Conservation (phyloP, 2,797 vertebrate species). For the Semotilus atromaculatus region DNA sequence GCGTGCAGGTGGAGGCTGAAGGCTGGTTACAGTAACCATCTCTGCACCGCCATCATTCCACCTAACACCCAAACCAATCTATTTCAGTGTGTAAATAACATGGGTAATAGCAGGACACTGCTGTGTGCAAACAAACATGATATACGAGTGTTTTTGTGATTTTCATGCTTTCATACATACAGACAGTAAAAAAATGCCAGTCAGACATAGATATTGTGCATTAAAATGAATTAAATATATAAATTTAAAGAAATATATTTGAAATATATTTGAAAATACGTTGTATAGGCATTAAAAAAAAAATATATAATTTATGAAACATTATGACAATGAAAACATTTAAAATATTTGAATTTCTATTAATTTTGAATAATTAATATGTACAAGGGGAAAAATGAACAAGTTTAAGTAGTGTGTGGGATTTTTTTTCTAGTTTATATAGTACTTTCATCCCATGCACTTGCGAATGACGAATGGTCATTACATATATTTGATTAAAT, state of each 20-base stretch:
- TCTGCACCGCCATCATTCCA: constrained; percentile 57
- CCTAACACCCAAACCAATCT: background rate
- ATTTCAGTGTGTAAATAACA: constrained; percentile 74
- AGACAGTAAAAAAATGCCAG: background rate
- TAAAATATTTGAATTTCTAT: background rate
- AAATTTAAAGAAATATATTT: background rate
- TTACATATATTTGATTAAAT: background rate
- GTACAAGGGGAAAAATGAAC: too few relatives aligned
- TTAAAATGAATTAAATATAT: background rate
- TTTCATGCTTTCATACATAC: background rate
- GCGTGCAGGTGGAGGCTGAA: constrained; percentile 54
- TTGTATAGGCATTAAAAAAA: background rate
- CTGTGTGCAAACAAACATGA: constrained; percentile 50
- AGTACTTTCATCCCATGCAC: background rate
- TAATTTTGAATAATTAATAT: background rate
- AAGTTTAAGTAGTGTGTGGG: background rate
- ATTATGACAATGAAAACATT: background rate
- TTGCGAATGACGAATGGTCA: background rate
- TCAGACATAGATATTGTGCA: background rate
- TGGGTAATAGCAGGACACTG: constrained; percentile 67
- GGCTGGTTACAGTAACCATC: constrained; percentile 59
- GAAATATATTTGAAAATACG: background rate
- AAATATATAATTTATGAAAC: background rate
- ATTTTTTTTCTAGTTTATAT: background rate
- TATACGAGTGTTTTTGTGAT: constrained; percentile 51